A percentile compares a stretch with the other conserved stretches of the same genome.
Evolutionary conservation across 1,140 invertebrate species (phyloP).

Genomic region (Lepidurus apus): DNA sequence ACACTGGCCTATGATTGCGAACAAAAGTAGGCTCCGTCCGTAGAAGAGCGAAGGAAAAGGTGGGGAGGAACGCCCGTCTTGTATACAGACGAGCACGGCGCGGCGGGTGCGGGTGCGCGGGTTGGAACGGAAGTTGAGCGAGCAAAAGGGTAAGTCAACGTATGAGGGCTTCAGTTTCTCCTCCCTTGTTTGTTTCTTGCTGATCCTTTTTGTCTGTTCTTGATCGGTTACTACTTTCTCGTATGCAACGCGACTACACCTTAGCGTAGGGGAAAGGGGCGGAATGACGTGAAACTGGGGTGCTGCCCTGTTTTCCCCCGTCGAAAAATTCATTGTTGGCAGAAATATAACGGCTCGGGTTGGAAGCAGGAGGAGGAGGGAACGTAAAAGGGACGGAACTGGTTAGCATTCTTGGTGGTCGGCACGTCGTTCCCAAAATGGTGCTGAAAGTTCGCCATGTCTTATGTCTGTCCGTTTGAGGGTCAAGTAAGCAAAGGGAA

Average conservation of each 20-base stretch:
- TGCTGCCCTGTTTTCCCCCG: too few relatives aligned
- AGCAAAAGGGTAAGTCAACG: slow-evolving; percentile 5
- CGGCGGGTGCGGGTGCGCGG: not conserved
- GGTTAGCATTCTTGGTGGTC: slow-evolving; percentile 16
- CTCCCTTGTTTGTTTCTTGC: not conserved
- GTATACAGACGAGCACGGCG: not conserved
- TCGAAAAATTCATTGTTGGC: too few relatives aligned
- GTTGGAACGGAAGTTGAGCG: slow-evolving; percentile 7
- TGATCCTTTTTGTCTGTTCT: not conserved
- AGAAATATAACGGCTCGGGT: too few relatives aligned
- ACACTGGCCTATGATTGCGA: not conserved
- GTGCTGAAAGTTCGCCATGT: slow-evolving; percentile 21
- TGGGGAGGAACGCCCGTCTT: not conserved
- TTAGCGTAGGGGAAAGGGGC: too few relatives aligned
- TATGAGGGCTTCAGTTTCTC: not conserved
- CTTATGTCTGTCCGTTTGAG: slow-evolving; percentile 18
- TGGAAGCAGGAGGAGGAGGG: not conserved
- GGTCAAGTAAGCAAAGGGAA: not conserved
- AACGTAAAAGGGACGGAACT: not conserved
- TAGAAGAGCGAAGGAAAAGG: not conserved
- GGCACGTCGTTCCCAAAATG: slow-evolving; percentile 1
- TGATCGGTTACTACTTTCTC: not conserved
- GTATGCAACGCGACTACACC: not conserved
- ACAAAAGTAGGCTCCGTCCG: not conserved
- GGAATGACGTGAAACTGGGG: too few relatives aligned